A percentile compares a stretch with the other conserved stretches of the same genome.
These are phyloP conservation scores for Lasiurus borealis DNA, from an alignment of 2,113 vertebrate species.

Conservation along the genomic window DNA sequence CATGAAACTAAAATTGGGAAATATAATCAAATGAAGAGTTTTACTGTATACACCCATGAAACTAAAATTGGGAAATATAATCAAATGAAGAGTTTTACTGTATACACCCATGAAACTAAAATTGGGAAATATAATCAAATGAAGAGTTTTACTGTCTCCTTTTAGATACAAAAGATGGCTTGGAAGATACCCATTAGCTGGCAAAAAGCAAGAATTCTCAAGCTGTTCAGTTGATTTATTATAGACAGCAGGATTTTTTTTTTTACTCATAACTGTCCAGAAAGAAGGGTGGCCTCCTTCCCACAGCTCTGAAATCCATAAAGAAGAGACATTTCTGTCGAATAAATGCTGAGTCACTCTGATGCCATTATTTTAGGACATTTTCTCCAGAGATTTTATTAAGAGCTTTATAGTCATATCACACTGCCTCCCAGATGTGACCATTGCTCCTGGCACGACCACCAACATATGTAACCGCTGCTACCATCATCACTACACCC, in stretches of 20 bases:
- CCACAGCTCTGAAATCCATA: background rate
- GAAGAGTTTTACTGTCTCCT: background rate
- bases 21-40: no score
- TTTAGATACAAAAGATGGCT: background rate
- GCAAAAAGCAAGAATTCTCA: background rate
- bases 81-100: no score
- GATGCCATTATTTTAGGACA: background rate
- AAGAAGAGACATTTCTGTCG: background rate
- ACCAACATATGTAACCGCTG: background rate
- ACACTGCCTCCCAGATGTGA: background rate
- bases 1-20: no score
- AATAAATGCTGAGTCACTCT: constrained; percentile 18
- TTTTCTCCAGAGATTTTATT: background rate
- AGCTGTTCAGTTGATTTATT: background rate
- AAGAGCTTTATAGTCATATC: background rate
- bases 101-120: background rate
- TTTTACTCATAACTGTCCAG: background rate
- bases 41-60: no score
- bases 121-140: background rate
- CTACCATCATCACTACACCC: background rate
- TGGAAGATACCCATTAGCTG: background rate
- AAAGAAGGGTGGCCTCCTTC: background rate
- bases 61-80: no score
- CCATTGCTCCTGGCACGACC: background rate
- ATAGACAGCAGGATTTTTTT: background rate